These are phyloP conservation scores for Apaloderma vittatum DNA, from an alignment of 2,113 vertebrate species.

Conservation along the genomic window DNA sequence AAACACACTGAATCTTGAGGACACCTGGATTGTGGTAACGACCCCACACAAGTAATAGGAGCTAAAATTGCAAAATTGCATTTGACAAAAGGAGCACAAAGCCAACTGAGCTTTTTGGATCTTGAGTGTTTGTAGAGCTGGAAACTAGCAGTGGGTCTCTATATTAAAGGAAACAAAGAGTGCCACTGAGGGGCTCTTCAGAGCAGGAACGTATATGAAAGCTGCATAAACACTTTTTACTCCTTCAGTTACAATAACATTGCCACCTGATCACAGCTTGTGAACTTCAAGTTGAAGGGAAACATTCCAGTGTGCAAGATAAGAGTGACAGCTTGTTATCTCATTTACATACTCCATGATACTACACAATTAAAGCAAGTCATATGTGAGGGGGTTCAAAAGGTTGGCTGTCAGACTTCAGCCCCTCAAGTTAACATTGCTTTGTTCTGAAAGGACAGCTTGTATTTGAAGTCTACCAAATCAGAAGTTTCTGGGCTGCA, in stretches of 20 bases:
- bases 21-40: background rate
- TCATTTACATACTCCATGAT: background rate
- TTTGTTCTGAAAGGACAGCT: background rate
- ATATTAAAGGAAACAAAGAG: background rate
- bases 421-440: background rate
- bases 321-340: background rate
- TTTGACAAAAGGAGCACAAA: background rate
- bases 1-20: background rate
- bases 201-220: background rate
- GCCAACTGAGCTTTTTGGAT: background rate
- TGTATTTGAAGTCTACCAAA: background rate
- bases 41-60: background rate
- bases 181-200: background rate
- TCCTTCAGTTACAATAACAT: background rate
- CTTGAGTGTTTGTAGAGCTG: background rate
- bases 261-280: background rate
- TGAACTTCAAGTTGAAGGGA: slow-evolving; percentile 17
- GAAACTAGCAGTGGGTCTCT: background rate
- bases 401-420: background rate
- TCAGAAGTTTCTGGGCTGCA: background rate
- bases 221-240: background rate
- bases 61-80: background rate
- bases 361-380: background rate
- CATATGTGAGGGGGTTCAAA: background rate
- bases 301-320: background rate